Evolutionary conservation across 2,797 vertebrate genomes (phyloP).

Genomic region (Tapirus indicus): DNA sequence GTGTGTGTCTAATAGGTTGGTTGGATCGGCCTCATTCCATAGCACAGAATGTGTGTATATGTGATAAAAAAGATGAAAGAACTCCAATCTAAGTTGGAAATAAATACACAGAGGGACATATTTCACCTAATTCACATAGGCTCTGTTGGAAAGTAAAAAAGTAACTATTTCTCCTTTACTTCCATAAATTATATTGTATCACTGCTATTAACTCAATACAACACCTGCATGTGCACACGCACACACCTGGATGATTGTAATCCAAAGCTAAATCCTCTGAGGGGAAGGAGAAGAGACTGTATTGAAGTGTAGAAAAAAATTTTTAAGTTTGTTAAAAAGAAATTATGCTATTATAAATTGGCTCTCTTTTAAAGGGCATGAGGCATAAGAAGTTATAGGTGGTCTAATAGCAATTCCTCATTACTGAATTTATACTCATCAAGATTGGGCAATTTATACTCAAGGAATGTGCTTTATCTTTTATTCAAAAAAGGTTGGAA

Average conservation of each 20-base stretch:
- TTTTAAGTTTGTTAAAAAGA: neutral
- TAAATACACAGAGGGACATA: conserved; percentile 33
- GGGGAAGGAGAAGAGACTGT: neutral
- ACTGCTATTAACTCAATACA: neutral
- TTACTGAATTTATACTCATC: conserved; percentile 42
- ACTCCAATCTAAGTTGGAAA: conserved; percentile 9
- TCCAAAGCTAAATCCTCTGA: neutral
- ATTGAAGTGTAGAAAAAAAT: neutral
- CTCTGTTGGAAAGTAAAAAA: conserved; percentile 4
- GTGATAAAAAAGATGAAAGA: conserved; percentile 46
- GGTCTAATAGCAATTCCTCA: neutral
- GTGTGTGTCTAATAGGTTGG: neutral
- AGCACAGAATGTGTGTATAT: neutral
- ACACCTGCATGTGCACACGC: neutral
- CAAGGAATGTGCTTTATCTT: neutral
- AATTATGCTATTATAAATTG: conserved; percentile 24
- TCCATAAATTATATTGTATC: neutral
- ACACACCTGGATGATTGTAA: neutral
- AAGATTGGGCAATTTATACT: neutral
- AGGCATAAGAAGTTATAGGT: neutral
- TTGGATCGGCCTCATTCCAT: conserved; percentile 38
- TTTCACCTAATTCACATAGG: conserved; percentile 11
- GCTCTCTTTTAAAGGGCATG: neutral
- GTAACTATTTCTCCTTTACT: neutral
- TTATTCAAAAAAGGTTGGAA: neutral